Percentiles rank a stretch among this genome's conserved stretches.
Evolutionary conservation across 2,797 vertebrate genomes (phyloP).

Genomic region (Naso thynnoides): DNA sequence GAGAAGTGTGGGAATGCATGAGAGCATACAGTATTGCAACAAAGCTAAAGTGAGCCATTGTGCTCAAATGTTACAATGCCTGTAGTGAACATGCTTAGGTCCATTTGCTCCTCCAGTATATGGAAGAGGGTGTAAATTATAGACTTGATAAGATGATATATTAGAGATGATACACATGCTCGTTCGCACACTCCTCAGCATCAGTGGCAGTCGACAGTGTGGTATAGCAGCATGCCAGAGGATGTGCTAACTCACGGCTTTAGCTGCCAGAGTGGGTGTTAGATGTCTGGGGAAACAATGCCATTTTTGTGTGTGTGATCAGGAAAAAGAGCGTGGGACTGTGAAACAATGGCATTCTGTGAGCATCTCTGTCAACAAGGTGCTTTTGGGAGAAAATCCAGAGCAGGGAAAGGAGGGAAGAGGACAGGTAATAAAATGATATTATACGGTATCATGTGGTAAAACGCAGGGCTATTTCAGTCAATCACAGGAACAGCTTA

Average conservation of each 20-base stretch:
- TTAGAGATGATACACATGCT: not conserved
- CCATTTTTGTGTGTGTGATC: slow-evolving; percentile 69
- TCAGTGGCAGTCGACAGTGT: slow-evolving; percentile 59
- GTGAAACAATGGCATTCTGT: slow-evolving; percentile 82
- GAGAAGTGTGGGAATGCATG: slow-evolving; percentile 35
- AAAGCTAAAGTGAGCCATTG: slow-evolving; percentile 39
- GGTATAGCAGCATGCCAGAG: slow-evolving; percentile 75
- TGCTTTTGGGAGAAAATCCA: slow-evolving; percentile 73
- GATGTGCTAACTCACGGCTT: slow-evolving; percentile 81
- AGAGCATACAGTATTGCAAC: slow-evolving; percentile 16
- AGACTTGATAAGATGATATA: slow-evolving; percentile 18
- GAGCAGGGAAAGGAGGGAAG: slow-evolving; percentile 33
- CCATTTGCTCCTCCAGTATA: slow-evolving; percentile 19
- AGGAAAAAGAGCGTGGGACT: slow-evolving; percentile 31
- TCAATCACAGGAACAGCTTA: slow-evolving; percentile 51
- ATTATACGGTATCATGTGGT: slow-evolving; percentile 64
- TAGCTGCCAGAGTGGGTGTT: slow-evolving; percentile 79
- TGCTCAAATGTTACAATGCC: slow-evolving; percentile 31
- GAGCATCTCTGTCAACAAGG: slow-evolving; percentile 76
- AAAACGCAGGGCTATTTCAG: slow-evolving; percentile 59
- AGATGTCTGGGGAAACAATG: slow-evolving; percentile 84
- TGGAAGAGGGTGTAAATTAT: slow-evolving; percentile 22
- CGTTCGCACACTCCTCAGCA: slow-evolving; percentile 36
- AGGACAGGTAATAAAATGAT: slow-evolving; percentile 61
- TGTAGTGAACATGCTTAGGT: slow-evolving; percentile 22